Conservation (phyloP, 1,140 invertebrate species). For the Panulirus ornatus region DNA sequence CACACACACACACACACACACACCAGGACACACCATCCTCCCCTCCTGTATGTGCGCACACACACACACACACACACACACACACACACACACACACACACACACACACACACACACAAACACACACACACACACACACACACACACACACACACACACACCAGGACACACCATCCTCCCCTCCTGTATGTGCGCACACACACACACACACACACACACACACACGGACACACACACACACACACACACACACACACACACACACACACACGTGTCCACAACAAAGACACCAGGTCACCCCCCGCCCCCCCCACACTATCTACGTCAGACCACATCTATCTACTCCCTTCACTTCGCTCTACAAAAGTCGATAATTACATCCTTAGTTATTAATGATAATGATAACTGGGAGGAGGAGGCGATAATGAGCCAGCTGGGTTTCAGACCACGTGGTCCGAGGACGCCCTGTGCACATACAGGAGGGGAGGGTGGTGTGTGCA, state of each 20-base stretch:
- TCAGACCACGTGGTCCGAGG: too few species aligned
- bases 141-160: conserved; percentile 26
- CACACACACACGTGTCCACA: too few species aligned
- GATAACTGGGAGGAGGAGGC: not conserved
- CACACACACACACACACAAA: conserved; percentile 33
- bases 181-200: too few species aligned
- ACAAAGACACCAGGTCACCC: too few species aligned
- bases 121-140: conserved; percentile 20
- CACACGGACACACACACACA: not conserved
- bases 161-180: not conserved
- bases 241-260: not conserved
- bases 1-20: too few species aligned
- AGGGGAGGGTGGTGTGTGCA: not conserved
- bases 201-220: not conserved
- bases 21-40: too few species aligned
- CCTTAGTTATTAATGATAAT: too few species aligned
- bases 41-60: conserved; percentile 2
- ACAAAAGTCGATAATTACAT: too few species aligned
- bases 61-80: conserved; percentile 32
- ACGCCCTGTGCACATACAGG: too few species aligned
- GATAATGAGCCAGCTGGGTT: too few species aligned
- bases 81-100: conserved; percentile 43
- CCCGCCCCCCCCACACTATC: too few species aligned
- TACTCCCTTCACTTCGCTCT: not conserved
- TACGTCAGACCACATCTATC: not conserved